phyloP scores from a whole-genome alignment of 2,797 vertebrate species.

The Podargus strigoides region DNA sequence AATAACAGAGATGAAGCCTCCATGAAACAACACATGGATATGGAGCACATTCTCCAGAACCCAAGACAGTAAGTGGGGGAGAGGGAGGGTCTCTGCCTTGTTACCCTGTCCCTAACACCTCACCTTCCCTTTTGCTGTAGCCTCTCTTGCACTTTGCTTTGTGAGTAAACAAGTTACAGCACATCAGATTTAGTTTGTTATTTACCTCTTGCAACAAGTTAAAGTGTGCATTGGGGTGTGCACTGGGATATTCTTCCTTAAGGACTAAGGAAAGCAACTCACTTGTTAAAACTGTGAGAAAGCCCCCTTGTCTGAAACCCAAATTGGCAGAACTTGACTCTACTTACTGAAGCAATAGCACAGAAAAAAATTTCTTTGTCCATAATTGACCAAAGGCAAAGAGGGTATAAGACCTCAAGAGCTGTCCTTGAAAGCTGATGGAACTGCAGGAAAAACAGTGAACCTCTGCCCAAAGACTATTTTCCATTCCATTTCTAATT shows the following conservation, averaged over 20 bases:
- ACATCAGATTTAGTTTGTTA: conserved; percentile 33
- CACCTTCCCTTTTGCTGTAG: background rate
- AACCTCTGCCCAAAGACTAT: background rate
- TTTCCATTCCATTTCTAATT: background rate
- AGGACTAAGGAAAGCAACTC: background rate
- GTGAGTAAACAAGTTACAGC: background rate
- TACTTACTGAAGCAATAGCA: background rate
- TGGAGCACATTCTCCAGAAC: too few relatives aligned
- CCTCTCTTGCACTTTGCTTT: background rate
- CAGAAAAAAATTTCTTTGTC: background rate
- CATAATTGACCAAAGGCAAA: background rate
- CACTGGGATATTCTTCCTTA: conserved; percentile 48
- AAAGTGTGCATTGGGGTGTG: conserved; percentile 9
- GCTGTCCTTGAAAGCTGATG: conserved; percentile 39
- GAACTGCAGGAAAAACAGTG: background rate
- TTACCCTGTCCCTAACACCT: background rate
- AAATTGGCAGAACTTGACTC: background rate
- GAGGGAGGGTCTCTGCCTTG: background rate
- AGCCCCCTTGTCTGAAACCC: background rate
- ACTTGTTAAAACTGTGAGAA: background rate
- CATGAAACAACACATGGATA: too few relatives aligned
- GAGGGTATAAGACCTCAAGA: background rate
- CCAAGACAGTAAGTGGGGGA: too few relatives aligned
- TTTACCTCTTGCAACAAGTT: conserved; percentile 9
- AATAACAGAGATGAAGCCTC: too few relatives aligned